phyloP scores from a whole-genome alignment of 1,140 invertebrate genomes.

The Macrotrachela quadricornifera region DNA sequence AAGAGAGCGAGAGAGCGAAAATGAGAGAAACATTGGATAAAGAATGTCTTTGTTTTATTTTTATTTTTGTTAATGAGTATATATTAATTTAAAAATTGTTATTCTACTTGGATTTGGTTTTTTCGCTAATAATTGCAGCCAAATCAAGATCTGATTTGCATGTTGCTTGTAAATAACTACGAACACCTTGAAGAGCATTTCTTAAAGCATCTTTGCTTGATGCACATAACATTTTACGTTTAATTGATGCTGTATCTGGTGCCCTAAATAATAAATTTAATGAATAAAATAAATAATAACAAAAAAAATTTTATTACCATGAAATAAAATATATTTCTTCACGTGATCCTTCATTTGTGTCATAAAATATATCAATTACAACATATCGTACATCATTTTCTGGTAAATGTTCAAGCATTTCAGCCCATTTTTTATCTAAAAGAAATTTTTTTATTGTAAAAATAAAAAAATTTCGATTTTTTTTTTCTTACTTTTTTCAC shows the following conservation, averaged over 20 bases:
- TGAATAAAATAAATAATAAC: background rate
- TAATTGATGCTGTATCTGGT: constrained; percentile 82
- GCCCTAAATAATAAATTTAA: constrained; percentile 34
- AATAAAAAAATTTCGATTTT: background rate
- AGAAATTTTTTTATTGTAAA: background rate
- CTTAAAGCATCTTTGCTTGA: constrained; percentile 85
- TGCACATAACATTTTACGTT: constrained; percentile 98
- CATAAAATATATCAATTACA: constrained; percentile 7
- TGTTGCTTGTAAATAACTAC: constrained; percentile 70
- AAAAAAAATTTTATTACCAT: background rate
- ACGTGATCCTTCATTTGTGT: constrained; percentile 4
- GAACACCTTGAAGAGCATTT: constrained; percentile 76
- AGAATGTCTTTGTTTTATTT: too few relatives aligned
- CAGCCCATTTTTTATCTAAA: background rate
- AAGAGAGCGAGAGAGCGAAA: too few relatives aligned
- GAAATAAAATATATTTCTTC: constrained; percentile 6
- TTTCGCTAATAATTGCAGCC: background rate
- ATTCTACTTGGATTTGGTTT: background rate
- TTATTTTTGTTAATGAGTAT: too few relatives aligned
- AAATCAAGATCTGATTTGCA: constrained; percentile 23
- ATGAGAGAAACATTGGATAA: too few relatives aligned
- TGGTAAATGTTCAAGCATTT: constrained; percentile 7
- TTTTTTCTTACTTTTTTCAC: background rate
- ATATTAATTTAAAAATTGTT: too few relatives aligned
- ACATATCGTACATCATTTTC: constrained; percentile 8